Evolutionary conservation across 2,797 vertebrate species (phyloP), one percentile per base, ranked within the genome.

Genomic region (Heteromormyrus szaboi): DNA sequence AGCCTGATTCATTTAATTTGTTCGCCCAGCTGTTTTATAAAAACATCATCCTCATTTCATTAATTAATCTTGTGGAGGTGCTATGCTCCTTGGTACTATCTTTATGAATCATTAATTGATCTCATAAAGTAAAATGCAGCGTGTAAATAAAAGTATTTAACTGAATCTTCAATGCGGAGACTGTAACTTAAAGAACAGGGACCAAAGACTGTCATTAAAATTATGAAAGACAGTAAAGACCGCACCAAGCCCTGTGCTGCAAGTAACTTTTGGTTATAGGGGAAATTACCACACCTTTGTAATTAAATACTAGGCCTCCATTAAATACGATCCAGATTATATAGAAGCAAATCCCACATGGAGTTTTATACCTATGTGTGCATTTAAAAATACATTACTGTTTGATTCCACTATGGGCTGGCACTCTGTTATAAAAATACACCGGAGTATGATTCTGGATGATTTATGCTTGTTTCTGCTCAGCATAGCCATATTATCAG

Each of bases 391-490:
- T 79, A 46, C 76, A 79, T 79, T 79, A 79, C 19, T 6, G 41
- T 46, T 79, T 46, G 37, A 46, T 79, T 79, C 7, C 76, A 79
- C 76, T 46, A 19, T n/a, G 8, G 41, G 37, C 41, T 79, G 76
- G 19, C 41, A n/a, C 37, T 19, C 14, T 79, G 76, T 46, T n/a
- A 17, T 46, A 46, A 19, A 79, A 79, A 79, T 79, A 44, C 41
- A 41, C 41, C 19, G 41, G 41, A 44, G 76, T 79, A 46, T 79
- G 76, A 79, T 79, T 79, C 41, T 17, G 17, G 76, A 9, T 79
- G 76, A 79, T 79, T 46, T 79, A 46, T 79, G 76, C 37, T 79
- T 79, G 81, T 85, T 79, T 46, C 72, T 79, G 72, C 81, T 51
- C 83, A 29, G 12, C 83, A 85, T 85, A 33, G 46, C 50, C 46